These are phyloP conservation scores for Hystrix brachyura DNA, from an alignment of 2,113 vertebrate species.

Conservation along the genomic window DNA sequence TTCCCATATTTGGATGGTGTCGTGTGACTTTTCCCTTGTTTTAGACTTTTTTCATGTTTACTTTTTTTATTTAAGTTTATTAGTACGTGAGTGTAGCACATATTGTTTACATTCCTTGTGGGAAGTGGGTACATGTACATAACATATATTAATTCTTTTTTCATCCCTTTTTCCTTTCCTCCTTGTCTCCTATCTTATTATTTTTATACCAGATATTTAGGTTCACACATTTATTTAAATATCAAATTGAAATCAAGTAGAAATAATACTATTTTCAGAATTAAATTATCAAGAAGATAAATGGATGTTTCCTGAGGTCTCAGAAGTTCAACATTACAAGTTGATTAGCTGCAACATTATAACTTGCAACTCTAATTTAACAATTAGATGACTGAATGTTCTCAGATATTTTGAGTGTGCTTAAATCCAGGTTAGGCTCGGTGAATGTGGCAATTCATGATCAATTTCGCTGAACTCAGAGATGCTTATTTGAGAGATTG, in stretches of 20 bases:
- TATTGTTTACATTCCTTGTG: background rate
- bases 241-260: conserved; percentile 7
- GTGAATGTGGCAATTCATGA: background rate
- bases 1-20: background rate
- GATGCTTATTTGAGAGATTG: background rate
- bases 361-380: background rate
- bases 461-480: background rate
- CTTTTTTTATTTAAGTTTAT: background rate
- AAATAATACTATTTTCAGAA: conserved; percentile 33
- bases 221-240: background rate
- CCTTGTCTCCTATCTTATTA: background rate
- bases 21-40: background rate
- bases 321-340: background rate
- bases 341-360: background rate
- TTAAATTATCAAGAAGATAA: background rate
- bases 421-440: conserved; percentile 15
- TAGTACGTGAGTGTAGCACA: background rate
- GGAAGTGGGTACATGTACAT: background rate
- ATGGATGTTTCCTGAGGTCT: background rate
- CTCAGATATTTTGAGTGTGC: background rate
- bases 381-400: background rate
- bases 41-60: background rate
- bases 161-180: background rate
- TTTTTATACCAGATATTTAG: background rate
- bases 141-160: background rate